A percentile compares a stretch with the other conserved stretches of the same genome.
Evolutionary conservation across 2,113 vertebrate species (phyloP).

Genomic region (Eulemur macaco): DNA sequence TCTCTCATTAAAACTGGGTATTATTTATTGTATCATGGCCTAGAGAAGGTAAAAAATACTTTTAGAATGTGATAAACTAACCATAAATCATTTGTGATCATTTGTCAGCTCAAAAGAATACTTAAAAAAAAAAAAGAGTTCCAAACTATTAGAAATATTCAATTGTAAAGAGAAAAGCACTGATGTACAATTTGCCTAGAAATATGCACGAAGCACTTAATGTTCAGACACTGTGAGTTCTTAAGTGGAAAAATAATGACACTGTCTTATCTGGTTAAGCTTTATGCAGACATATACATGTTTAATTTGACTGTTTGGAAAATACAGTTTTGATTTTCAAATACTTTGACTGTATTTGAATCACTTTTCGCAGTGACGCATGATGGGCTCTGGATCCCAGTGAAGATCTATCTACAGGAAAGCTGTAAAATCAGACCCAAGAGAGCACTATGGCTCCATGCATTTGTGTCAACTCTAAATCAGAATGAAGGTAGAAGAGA

Average conservation of each 20-base stretch:
- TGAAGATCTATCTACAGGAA: neutral
- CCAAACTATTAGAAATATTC: neutral
- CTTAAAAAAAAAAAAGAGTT: neutral
- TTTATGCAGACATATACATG: neutral
- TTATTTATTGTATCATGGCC: neutral
- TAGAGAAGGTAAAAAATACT: neutral
- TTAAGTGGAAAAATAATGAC: slow-evolving; percentile 31
- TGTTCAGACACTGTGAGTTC: neutral
- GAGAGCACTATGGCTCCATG: neutral
- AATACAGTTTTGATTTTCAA: slow-evolving; percentile 34
- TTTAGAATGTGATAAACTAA: slow-evolving; percentile 30
- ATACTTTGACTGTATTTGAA: neutral
- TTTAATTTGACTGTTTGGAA: slow-evolving; percentile 28
- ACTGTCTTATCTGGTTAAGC: neutral
- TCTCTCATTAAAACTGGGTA: neutral
- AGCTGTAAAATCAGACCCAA: neutral
- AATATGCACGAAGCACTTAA: neutral
- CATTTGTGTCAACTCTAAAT: neutral
- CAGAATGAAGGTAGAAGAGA: neutral
- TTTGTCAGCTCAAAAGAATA: slow-evolving; percentile 2
- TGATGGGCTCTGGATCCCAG: neutral
- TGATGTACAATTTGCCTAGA: neutral
- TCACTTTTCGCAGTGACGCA: neutral
- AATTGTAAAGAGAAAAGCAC: slow-evolving; percentile 31
- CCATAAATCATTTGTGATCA: slow-evolving; percentile 3